Conservation (phyloP, 37 sponge, comb jelly and placozoan species). For the Tethya wilhelma region DNA sequence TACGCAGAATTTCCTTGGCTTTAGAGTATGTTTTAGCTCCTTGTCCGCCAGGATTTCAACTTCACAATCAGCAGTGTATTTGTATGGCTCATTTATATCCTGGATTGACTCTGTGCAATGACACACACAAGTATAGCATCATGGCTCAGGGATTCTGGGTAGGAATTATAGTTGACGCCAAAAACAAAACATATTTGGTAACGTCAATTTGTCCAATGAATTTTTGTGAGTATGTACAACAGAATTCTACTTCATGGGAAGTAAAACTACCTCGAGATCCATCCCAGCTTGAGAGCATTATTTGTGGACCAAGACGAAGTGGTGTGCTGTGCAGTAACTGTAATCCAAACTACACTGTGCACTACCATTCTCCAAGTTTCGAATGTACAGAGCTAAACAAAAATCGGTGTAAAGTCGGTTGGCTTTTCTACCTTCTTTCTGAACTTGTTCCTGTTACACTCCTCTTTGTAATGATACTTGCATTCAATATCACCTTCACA, state of each 20-base stretch:
- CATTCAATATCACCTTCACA: slow-evolving; percentile 40
- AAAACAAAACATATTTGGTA: too few species aligned
- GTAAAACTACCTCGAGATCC: slow-evolving; percentile 13
- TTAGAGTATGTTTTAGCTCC: background rate
- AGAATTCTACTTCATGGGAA: background rate
- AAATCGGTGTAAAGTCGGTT: slow-evolving; percentile 2
- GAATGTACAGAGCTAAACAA: background rate
- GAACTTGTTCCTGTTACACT: slow-evolving; percentile 56
- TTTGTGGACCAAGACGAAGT: slow-evolving; percentile 26
- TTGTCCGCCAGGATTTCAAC: slow-evolving; percentile 60
- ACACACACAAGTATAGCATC: background rate
- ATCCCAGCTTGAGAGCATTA: slow-evolving; percentile 17
- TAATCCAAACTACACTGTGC: slow-evolving; percentile 7
- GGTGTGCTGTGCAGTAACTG: slow-evolving; percentile 51
- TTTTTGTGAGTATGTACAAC: too few species aligned
- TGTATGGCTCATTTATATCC: background rate
- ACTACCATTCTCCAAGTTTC: slow-evolving; percentile 48
- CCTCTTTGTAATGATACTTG: slow-evolving; percentile 21
- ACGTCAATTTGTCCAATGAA: too few species aligned
- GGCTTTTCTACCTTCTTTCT: slow-evolving; percentile 47
- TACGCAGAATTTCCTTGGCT: background rate
- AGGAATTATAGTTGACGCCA: too few species aligned
- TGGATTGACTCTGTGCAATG: background rate
- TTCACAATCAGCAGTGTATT: background rate
- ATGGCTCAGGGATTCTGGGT: background rate